These are phyloP conservation scores for Rhagoletis pomonella DNA, from an alignment of 1,140 invertebrate species.

Conservation along the genomic window DNA sequence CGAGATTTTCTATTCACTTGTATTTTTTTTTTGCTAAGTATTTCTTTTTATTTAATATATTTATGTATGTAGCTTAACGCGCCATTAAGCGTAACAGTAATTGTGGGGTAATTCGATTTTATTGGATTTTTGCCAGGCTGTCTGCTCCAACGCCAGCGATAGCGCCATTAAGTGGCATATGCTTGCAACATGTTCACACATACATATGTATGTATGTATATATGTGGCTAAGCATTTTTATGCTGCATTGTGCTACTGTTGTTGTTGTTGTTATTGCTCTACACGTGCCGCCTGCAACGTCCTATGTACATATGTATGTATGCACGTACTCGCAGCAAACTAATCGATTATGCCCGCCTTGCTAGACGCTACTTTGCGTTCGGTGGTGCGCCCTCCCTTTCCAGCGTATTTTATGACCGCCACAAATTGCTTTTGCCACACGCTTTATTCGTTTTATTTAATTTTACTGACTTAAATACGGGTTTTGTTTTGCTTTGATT, in stretches of 20 bases:
- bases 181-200: neutral
- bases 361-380: neutral
- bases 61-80: constrained; percentile 7
- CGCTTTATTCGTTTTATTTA: constrained; percentile 19
- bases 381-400: neutral
- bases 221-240: neutral
- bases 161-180: constrained; percentile 55
- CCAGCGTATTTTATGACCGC: neutral
- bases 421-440: constrained; percentile 41
- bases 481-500: neutral
- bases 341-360: constrained; percentile 15
- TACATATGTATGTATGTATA: neutral
- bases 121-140: constrained; percentile 53
- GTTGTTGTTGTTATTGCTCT: neutral
- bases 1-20: neutral
- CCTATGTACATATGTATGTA: neutral
- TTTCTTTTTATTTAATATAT: neutral
- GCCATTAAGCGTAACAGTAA: constrained; percentile 55
- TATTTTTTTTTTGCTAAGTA: neutral
- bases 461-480: neutral
- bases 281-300: neutral
- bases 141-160: neutral
- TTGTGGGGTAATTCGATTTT: constrained; percentile 55
- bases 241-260: neutral
- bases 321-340: no score